These are phyloP conservation scores for Lutjanus argentimaculatus DNA, from an alignment of 2,797 vertebrate genomes.

Conservation along the genomic window DNA sequence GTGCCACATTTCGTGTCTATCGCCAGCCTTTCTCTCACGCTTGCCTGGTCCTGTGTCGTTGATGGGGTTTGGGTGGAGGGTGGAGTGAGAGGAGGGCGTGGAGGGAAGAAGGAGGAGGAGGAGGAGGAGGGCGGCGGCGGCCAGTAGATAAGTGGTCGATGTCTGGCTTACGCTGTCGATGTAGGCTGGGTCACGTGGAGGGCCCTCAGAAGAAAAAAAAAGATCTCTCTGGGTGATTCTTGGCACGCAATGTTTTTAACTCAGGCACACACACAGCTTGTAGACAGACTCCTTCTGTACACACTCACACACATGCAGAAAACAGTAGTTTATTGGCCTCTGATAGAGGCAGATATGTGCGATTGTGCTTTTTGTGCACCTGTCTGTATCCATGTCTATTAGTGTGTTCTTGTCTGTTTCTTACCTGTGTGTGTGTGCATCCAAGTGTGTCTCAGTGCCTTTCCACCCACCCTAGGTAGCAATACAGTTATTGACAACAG, in stretches of 20 bases:
- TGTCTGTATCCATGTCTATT: slow-evolving; percentile 23
- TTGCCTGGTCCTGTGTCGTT: slow-evolving; percentile 80
- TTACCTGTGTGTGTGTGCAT: slow-evolving; percentile 18
- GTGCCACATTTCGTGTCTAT: slow-evolving; percentile 88
- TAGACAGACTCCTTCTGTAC: slow-evolving; percentile 25
- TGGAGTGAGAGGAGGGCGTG: slow-evolving; percentile 2
- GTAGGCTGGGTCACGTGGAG: slow-evolving; percentile 77
- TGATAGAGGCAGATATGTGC: not conserved
- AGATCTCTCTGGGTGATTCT: slow-evolving; percentile 77
- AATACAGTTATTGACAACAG: slow-evolving; percentile 79
- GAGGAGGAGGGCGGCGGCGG: slow-evolving; percentile 52
- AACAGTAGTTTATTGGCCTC: slow-evolving; percentile 24
- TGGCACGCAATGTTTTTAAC: slow-evolving; percentile 85
- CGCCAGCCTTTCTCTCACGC: slow-evolving; percentile 88
- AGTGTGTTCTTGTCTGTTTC: not conserved
- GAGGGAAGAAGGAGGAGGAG: slow-evolving; percentile 11
- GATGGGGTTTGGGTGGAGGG: slow-evolving; percentile 72
- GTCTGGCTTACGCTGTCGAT: slow-evolving; percentile 70
- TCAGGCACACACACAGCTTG: slow-evolving; percentile 22
- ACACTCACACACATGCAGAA: slow-evolving; percentile 22
- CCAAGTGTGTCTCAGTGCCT: slow-evolving; percentile 41
- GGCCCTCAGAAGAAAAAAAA: slow-evolving; percentile 60
- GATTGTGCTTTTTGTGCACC: slow-evolving; percentile 28
- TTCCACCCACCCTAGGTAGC: slow-evolving; percentile 70
- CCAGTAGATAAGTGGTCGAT: slow-evolving; percentile 79